Evolutionary conservation across 64 coral and sea anemone species (phyloP).

Genomic region (Montipora cactus): DNA sequence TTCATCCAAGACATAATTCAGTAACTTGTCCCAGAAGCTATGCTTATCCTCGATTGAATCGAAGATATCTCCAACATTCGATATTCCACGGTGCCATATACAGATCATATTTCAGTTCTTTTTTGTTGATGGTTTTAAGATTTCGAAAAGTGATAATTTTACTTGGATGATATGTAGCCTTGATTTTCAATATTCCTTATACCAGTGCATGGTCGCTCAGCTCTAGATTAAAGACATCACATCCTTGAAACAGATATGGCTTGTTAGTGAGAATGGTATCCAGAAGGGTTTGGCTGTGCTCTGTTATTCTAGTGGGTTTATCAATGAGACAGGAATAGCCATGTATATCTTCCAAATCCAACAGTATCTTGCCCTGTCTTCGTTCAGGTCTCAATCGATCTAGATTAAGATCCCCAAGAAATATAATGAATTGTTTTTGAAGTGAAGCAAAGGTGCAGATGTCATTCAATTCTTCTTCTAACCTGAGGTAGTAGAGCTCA

Average conservation of each 20-base stretch:
- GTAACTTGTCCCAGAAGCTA: too few species aligned
- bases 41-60: too few species aligned
- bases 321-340: background rate
- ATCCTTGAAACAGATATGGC: constrained; percentile 11
- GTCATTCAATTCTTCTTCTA: background rate
- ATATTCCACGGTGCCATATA: too few species aligned
- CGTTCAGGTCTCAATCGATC: constrained; percentile 21
- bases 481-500: constrained; percentile 15
- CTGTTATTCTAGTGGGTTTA: constrained; percentile 30
- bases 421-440: background rate
- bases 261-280: constrained; percentile 39
- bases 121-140: too few species aligned
- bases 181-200: background rate
- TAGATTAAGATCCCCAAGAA: constrained; percentile 37
- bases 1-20: too few species aligned
- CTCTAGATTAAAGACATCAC: background rate
- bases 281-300: constrained; percentile 2
- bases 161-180: too few species aligned
- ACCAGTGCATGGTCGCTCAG: constrained; percentile 9
- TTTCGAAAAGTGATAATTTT: too few species aligned
- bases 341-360: constrained; percentile 36
- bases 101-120: too few species aligned
- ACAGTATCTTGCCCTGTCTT: constrained; percentile 23
- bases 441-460: background rate
- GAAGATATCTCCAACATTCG: too few species aligned